Percentiles rank a stretch among this genome's conserved stretches.
Conservation (phyloP, 2,113 vertebrate genomes). For the Puma concolor region DNA sequence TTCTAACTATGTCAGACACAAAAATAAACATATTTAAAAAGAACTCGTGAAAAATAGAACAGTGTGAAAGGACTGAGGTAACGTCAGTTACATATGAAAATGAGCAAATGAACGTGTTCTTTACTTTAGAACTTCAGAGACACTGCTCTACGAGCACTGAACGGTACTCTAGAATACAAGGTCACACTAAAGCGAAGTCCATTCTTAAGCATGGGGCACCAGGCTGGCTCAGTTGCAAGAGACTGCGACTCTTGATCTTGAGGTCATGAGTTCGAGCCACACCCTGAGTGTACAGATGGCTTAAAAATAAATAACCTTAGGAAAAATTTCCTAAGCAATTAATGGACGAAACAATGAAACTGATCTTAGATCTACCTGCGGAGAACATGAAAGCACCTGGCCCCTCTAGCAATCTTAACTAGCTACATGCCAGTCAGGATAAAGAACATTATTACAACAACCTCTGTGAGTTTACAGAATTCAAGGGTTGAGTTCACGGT, state of each 20-base stretch:
- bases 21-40: background rate
- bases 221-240: background rate
- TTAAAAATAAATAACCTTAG: background rate
- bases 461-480: background rate
- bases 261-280: background rate
- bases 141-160: background rate
- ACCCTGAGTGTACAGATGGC: background rate
- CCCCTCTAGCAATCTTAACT: background rate
- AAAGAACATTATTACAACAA: background rate
- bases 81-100: background rate
- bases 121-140: background rate
- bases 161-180: background rate
- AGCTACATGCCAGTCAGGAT: background rate
- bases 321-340: slow-evolving; percentile 3
- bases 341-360: background rate
- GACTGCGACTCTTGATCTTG: background rate
- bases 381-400: background rate
- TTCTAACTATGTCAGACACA: background rate
- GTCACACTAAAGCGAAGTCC: background rate
- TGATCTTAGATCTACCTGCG: background rate
- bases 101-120: background rate
- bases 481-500: slow-evolving; percentile 13
- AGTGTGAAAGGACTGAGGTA: background rate
- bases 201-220: background rate
- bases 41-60: background rate